Evolutionary conservation across 1,140 invertebrate species (phyloP), one percentile per base, ranked within the genome.

Genomic region (Drosophila tropicalis): DNA sequence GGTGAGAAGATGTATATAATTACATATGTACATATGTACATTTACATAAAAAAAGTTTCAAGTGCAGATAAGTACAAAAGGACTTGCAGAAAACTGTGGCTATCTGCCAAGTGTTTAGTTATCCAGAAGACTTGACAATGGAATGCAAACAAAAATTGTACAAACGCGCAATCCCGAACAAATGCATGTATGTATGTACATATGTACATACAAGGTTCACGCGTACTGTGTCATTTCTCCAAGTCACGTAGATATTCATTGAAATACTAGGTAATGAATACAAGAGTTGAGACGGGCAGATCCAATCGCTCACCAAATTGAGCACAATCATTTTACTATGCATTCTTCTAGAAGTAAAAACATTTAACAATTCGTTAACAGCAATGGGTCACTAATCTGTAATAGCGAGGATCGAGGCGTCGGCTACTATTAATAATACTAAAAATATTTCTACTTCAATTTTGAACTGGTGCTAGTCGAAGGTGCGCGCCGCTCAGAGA

Each of bases 351-450:
- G 29, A 29, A 10, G 17, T 51, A 22, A 51, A 51, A 19, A 22
- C 44, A 51, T 19, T 51, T 10, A 22, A 22, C 44, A 51, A 57
- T 17, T 19, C 15, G 5, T 1, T 17, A 36, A 32, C 2, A 57
- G 32, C 32, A 39, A 58, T 36, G 34, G 15, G 17, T 58, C 10
- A 9, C 3, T 19, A 19, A 19, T 6, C 7, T 58, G 12, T 39
- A 19, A 58, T 10, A 58, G 15, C 56, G 32, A 58, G 56, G 32
- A 58, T 39, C 56, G 15, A 10, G 32, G 56, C 56, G 29, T 58
- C 56, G 32, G n/a, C 32, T 58, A 58, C 56, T 58, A 58, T 40
- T 29, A 32, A 70, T 74, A 67, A 73, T 76, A 66, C 70, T 62
- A 69, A 61, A 15, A 44, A 72, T 64, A 44, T 67, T 54, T 41